Evolutionary conservation across 2,888 invertebrate species (phyloP).

Genomic region (Nymphalis urticae): DNA sequence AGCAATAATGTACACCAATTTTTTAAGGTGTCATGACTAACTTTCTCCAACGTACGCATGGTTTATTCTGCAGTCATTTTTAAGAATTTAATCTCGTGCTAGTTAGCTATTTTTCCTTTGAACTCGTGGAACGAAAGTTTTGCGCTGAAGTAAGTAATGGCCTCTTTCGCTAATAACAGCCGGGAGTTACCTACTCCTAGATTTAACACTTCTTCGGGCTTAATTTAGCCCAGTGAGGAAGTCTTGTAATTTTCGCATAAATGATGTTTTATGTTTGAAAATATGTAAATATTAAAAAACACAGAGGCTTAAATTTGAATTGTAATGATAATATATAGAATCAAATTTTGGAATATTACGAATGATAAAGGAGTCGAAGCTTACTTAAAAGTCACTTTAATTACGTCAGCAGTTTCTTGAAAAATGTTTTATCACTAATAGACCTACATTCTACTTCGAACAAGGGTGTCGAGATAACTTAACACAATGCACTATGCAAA

Average conservation of each 20-base stretch:
- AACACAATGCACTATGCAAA: slow-evolving; percentile 30
- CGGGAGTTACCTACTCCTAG: slow-evolving; percentile 18
- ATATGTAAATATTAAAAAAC: too few relatives aligned
- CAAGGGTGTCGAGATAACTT: slow-evolving; percentile 17
- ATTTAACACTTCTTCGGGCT: slow-evolving; percentile 14
- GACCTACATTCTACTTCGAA: slow-evolving; percentile 24
- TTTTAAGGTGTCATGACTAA: neutral
- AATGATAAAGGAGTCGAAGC: neutral
- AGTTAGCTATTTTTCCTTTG: slow-evolving; percentile 25
- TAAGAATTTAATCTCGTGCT: slow-evolving; percentile 28
- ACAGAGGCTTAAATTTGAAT: too few relatives aligned
- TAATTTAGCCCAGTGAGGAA: slow-evolving; percentile 4
- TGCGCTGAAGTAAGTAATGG: slow-evolving; percentile 28
- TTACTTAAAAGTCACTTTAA: neutral
- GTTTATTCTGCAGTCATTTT: slow-evolving; percentile 1
- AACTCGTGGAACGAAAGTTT: slow-evolving; percentile 22
- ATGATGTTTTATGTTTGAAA: neutral
- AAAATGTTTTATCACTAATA: slow-evolving; percentile 7
- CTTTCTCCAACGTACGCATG: neutral
- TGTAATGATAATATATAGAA: too few relatives aligned
- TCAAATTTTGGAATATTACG: too few relatives aligned
- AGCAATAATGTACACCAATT: too few relatives aligned
- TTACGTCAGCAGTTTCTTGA: neutral
- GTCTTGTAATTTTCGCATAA: slow-evolving; percentile 1
- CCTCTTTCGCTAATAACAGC: slow-evolving; percentile 28